Evolutionary conservation across 2,113 vertebrate genomes (phyloP), one percentile per base, ranked within the genome.

Genomic region (Holacanthus passer): DNA sequence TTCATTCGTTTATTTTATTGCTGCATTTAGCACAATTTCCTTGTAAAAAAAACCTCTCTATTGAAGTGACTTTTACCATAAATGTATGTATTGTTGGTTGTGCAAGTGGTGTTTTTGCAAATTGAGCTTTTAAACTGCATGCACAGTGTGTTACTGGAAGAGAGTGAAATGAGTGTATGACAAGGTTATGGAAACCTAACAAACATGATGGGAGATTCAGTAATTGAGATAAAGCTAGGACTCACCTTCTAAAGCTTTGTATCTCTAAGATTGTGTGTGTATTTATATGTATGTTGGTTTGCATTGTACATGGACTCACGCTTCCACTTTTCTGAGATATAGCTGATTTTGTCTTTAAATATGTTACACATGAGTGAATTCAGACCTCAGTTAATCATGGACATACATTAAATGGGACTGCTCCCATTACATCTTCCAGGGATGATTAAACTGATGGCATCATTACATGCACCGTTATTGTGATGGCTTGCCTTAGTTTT

Each of bases 401-500:
- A 45, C 69, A 29, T 47, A 53, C 37, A 69, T 76, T 81, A 69
- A 80, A 73, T 41, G 12, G 12, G 4, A 32, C 52, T 24, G 19
- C 24, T 81, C 35, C 20, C 35, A 72, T 55, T 83, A 29, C 29
- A 29, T 53, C 35, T 65, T 65, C 4, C 52, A 53, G 13, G 31
- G 62, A 59, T 66, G 39, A 81, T 87, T 85, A 60, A 73, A 27
- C 24, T 70, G 73, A 80, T 73, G 32, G 22, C 32, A 69, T 68
- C 24, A 53, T 69, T 59, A 47, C 41, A 32, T 74, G 53, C 45
- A 7, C 19, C 2, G 60, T 73, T 70, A 69, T 19, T 53, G 47
- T 24, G 32, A 69, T 47, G 29, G 10, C 10, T 69, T 45, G 43
- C 29, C 62, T n/a, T 24, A 5, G 58, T 47, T 72, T 0, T 11